phyloP scores from a whole-genome alignment of 1,140 invertebrate genomes.

The Drosophila rhopaloa region DNA sequence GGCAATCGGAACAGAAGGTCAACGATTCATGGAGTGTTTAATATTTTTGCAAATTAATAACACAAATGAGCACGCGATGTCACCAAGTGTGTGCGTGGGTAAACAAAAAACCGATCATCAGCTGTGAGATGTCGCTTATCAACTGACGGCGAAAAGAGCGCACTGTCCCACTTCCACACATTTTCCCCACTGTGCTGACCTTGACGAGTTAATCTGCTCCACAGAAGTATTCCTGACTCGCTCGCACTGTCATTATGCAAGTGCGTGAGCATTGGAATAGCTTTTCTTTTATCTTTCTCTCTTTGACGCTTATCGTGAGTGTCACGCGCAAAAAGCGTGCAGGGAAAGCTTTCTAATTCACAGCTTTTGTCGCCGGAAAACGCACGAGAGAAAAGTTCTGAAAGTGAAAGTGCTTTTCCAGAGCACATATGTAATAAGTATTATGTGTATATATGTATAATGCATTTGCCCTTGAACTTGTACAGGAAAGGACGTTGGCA shows the following conservation, averaged over 20 bases:
- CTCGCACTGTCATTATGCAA: constrained; percentile 48
- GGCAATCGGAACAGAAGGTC: constrained; percentile 23
- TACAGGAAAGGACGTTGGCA: constrained; percentile 54
- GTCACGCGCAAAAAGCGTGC: constrained; percentile 52
- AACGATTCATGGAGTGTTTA: constrained; percentile 31
- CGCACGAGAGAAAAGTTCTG: constrained; percentile 34
- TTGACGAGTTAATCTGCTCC: constrained; percentile 47
- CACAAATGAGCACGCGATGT: constrained; percentile 14
- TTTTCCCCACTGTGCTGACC: constrained; percentile 32
- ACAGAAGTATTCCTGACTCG: constrained; percentile 19
- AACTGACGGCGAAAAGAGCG: constrained; percentile 21
- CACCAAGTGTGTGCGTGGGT: constrained; percentile 29
- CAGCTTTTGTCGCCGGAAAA: constrained; percentile 43
- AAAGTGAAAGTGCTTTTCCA: constrained; percentile 65
- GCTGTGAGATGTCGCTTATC: constrained; percentile 58
- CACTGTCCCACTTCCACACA: constrained; percentile 13
- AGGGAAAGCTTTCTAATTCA: constrained; percentile 21
- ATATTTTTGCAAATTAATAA: constrained; percentile 6
- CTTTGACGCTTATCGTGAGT: constrained; percentile 26
- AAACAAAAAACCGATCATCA: constrained; percentile 72
- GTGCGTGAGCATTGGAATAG: constrained; percentile 42
- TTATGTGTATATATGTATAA: background rate
- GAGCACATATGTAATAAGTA: constrained; percentile 11
- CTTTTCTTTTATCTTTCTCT: constrained; percentile 24
- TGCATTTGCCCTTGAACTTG: constrained; percentile 72